phyloP scores from a whole-genome alignment of 2,888 invertebrate genomes.

The Cyrtodaria siliqua region DNA sequence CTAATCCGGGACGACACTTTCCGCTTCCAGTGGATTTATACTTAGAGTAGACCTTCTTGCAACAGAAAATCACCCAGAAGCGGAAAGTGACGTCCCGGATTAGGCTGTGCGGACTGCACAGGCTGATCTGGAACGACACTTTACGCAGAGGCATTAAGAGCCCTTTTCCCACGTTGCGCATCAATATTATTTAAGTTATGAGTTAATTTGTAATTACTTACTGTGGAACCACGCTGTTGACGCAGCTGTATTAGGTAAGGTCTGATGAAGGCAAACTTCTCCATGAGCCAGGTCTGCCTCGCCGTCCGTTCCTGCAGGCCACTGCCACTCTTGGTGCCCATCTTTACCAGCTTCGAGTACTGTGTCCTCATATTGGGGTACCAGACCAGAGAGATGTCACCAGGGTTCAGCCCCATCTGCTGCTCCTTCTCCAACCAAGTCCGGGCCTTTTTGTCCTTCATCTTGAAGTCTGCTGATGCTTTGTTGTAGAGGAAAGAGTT shows the following conservation, averaged over 20 bases:
- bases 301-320: conserved; percentile 31
- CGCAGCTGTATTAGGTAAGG: conserved; percentile 37
- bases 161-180: no score
- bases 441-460: conserved; percentile 35
- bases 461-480: conserved; percentile 34
- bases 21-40: no score
- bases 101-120: no score
- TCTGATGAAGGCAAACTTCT: conserved; percentile 23
- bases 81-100: no score
- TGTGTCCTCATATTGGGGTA: conserved; percentile 36
- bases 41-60: no score
- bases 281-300: conserved; percentile 28
- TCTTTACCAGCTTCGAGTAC: conserved; percentile 22
- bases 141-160: no score
- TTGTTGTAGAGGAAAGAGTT: conserved; percentile 44
- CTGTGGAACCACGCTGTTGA: conserved; percentile 23
- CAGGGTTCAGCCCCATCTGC: conserved; percentile 22
- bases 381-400: conserved; percentile 26
- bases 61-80: no score
- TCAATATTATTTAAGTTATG: no score
- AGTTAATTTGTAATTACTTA: conserved; percentile 25
- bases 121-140: no score
- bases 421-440: conserved; percentile 33
- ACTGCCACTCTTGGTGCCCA: conserved; percentile 17
- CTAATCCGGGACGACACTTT: no score